Conservation (phyloP, 2,888 invertebrate genomes). For the Argynnis bischoffii region DNA sequence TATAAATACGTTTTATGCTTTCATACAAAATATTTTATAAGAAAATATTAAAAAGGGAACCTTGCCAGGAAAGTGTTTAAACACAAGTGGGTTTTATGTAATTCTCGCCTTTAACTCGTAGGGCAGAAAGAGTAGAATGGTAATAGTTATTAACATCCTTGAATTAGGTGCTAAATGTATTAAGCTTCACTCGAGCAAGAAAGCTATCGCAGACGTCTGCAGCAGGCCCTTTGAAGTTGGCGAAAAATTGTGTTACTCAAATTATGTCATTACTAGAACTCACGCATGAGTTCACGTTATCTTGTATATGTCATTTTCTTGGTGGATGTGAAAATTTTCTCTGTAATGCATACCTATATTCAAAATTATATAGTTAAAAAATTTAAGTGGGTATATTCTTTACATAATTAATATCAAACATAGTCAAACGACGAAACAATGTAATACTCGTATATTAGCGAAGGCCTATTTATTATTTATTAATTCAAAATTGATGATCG, state of each 20-base stretch:
- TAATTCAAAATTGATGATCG: no score
- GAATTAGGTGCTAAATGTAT: conserved; percentile 26
- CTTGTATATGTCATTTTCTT: no score
- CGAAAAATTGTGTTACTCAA: conserved; percentile 27
- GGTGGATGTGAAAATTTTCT: no score
- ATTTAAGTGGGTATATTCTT: no score
- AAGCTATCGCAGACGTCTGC: conserved; percentile 24
- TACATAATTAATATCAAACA: no score
- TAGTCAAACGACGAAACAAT: no score
- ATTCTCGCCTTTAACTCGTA: conserved; percentile 1
- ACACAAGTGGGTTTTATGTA: conserved; percentile 19
- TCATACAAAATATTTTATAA: conserved; percentile 27
- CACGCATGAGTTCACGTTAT: no score
- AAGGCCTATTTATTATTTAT: no score
- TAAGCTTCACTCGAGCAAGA: conserved; percentile 26
- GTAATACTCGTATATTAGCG: no score
- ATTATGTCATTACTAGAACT: conserved; percentile 3
- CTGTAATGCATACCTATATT: no score
- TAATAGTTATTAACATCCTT: not conserved
- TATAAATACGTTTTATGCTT: conserved; percentile 26
- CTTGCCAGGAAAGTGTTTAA: conserved; percentile 29
- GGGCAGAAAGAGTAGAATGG: conserved; percentile 3
- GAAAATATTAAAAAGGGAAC: conserved; percentile 31
- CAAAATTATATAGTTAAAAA: no score
- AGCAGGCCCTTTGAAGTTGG: conserved; percentile 23